Base-by-base conservation (phyloP, 2,888 invertebrate species). In the Shargacucullia verbasci region DNA sequence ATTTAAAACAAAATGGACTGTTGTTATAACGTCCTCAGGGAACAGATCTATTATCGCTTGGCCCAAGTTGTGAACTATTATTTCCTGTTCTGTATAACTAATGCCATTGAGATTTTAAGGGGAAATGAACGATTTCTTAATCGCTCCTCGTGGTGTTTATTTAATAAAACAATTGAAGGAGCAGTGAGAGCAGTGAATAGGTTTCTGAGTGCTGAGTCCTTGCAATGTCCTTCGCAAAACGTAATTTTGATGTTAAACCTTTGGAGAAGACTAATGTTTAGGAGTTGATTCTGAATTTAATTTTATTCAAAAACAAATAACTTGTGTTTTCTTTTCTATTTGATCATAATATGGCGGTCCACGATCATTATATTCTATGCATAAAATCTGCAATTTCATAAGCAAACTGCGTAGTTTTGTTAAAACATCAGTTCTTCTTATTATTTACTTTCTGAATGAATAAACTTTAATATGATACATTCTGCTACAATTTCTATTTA, bases 1-100 rank as follows among this genome's bases (percentile, higher is more conserved):
- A 73, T 76, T 73, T 59, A 56, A 73, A 73, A 52, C 68, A 60
- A 73, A 76, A 73, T 62, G 59, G 67, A 67, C 61, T 55, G 47
- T 54, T 47, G 61, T 73, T 77, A 54, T 59, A 48, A 15, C 9
- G 48, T 63, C 76, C 62, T 49, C 37, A 8, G 73, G 70, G 77
- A 4, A 75, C 65, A 54, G 62, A 69, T 70, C 61, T 63, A 58
- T 69, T 65, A 68, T 50, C 37, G 59, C 57, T 59, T 66, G 63
- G 68, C 44, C 25, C 62, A 71, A 68, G 74, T 71, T 46, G 58
- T 20, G 29, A 67, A 59, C 59, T 68, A 64, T 60, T 40, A 50
- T 53, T 53, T 63, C 49, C 54, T 57, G 40, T 49, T 34, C 34
- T 44, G 53, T n/a, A n/a, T n/a, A n/a, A n/a, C n/a, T n/a, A n/a